A percentile compares a stretch with the other conserved stretches of the same genome.
Evolutionary conservation across 2,888 invertebrate species (phyloP).

Genomic region (Diarsia mendica): DNA sequence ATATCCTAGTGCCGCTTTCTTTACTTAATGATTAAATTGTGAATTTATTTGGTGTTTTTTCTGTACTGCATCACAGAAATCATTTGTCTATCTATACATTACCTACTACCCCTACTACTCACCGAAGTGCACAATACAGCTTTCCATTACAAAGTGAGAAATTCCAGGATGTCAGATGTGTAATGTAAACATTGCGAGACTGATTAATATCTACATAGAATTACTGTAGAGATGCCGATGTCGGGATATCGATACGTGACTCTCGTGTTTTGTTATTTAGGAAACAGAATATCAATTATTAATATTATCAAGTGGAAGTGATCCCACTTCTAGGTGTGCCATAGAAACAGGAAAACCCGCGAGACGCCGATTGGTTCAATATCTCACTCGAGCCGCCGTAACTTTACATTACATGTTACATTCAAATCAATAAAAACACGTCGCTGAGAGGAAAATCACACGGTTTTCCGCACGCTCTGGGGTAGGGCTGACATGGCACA

Average conservation of each 20-base stretch:
- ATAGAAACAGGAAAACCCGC: constrained; percentile 40
- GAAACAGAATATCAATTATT: constrained; percentile 21
- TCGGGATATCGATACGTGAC: constrained; percentile 14
- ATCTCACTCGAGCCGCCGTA: constrained; percentile 11
- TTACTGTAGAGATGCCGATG: background rate
- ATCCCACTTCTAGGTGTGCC: background rate
- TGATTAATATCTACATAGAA: constrained; percentile 19
- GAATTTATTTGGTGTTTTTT: background rate
- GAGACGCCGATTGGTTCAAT: constrained; percentile 8
- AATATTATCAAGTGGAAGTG: constrained; percentile 12
- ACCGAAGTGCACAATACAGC: no score
- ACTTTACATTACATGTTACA: constrained; percentile 12
- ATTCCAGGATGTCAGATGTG: background rate
- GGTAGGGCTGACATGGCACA: constrained; percentile 14
- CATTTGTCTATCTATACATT: background rate
- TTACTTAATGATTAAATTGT: background rate
- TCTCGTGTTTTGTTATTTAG: constrained; percentile 24
- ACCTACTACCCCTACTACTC: no score
- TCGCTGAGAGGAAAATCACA: constrained; percentile 39
- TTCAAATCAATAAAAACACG: constrained; percentile 50
- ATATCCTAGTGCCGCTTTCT: background rate
- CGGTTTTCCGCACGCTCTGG: background rate
- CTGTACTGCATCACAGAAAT: no score
- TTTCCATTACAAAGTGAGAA: background rate
- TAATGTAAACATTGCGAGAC: background rate